A percentile compares a stretch with the other conserved stretches of the same genome.
These are phyloP conservation scores for Triops longicaudatus DNA, from an alignment of 1,140 invertebrate species.

Conservation along the genomic window DNA sequence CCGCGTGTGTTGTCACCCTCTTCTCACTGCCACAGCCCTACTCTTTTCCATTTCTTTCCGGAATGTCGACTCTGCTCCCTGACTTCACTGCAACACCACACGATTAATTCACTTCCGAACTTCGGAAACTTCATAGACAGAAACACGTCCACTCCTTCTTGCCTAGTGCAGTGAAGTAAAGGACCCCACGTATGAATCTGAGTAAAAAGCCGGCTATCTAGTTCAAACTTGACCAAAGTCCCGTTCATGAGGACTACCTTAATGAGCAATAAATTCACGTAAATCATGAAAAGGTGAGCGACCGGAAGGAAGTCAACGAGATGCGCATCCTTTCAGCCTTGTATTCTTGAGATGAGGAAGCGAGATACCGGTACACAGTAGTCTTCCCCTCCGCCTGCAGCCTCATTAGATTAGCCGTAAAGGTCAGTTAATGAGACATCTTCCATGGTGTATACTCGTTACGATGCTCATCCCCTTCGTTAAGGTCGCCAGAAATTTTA, in stretches of 20 bases:
- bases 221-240: slow-evolving; percentile 8
- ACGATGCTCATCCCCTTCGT: slow-evolving; percentile 1
- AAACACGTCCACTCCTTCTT: neutral
- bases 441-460: neutral
- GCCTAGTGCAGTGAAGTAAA: neutral
- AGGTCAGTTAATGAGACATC: slow-evolving; percentile 15
- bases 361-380: neutral
- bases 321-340: neutral
- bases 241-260: neutral
- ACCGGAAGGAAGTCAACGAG: slow-evolving; percentile 14
- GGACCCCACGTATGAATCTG: neutral
- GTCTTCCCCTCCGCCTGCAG: neutral
- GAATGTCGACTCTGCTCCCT: neutral
- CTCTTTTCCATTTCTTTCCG: neutral
- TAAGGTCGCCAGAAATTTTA: neutral
- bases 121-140: neutral
- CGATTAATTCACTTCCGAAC: slow-evolving; percentile 3
- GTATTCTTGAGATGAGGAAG: neutral
- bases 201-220: neutral
- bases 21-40: neutral
- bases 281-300: neutral
- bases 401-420: slow-evolving; percentile 8
- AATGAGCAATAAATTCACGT: neutral
- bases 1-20: slow-evolving; percentile 3
- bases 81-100: neutral